Evolutionary conservation across 2,113 vertebrate genomes (phyloP), one percentile per base, ranked within the genome.

Genomic region (Urocitellus parryii): DNA sequence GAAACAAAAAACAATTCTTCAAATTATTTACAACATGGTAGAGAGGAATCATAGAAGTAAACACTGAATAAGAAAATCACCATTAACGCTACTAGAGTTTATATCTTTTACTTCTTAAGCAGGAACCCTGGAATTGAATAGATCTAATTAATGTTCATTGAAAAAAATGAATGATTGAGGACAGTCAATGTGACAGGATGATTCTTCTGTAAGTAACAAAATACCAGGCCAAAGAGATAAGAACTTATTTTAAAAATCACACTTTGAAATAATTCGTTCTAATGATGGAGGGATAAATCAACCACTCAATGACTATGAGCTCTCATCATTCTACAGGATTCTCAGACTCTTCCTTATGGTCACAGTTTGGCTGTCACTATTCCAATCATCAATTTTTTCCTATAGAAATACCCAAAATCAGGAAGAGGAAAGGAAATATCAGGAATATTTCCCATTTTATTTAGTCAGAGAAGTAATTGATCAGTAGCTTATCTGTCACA

Each of bases 1-100:
- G 53, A 48, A 88, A 73, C 10, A 89, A 82, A 25, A 70, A 68
- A 91, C 32, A 0, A 81, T 70, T 34, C 16, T 88, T 90, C 34
- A 82, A 42, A 42, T 80, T 87, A 76, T 88, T 61, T 90, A 78
- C 20, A 76, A 51, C 37, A 70, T 10, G 39, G 48, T 34, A 79
- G 4, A 9, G n/a, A 85, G 32, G 72, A 93, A 85, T 79, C 18
- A 78, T 4, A 72, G 45, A 91, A 67, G 25, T 91, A 68, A 92
- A 79, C 17, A 81, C 22, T 61, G 14, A 94, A 82, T 88, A 77
- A 88, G 48, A 82, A 88, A 67, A 85, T 11, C 32, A 91, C 39
- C 73, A 90, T 37, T 83, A 90, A 87, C 65, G 29, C 48, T 91
- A 73, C 34, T 20, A 91, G 8, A 29, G 12, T 89, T 88, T 58